Evolutionary conservation across 37 sponge, comb jelly and placozoan species (phyloP).

Genomic region (Axinella damicornis): DNA sequence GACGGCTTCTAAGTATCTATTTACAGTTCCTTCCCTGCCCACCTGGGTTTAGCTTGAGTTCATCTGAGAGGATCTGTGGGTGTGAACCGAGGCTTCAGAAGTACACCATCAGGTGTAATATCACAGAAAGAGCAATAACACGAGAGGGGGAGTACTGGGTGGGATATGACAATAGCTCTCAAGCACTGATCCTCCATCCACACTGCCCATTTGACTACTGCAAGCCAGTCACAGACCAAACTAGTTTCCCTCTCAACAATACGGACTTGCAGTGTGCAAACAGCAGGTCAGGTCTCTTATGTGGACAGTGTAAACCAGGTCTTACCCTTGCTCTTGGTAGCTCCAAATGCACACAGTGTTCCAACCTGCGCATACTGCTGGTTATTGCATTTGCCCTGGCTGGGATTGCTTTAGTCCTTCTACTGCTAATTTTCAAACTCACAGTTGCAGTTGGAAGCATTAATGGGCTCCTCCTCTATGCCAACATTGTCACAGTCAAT

Average conservation of each 20-base stretch:
- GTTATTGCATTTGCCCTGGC: constrained; percentile 3
- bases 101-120: too few species aligned
- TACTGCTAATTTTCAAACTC: too few species aligned
- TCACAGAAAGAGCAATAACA: too few species aligned
- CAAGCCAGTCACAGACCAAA: neutral
- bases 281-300: constrained; percentile 25
- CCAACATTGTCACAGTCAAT: constrained; percentile 24
- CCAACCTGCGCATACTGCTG: constrained; percentile 7
- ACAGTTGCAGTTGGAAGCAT: constrained; percentile 40
- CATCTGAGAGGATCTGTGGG: too few species aligned
- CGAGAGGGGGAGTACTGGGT: neutral
- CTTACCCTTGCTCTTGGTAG: constrained; percentile 24
- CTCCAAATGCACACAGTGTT: constrained; percentile 26
- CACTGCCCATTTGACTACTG: constrained; percentile 13
- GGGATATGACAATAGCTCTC: neutral
- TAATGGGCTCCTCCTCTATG: constrained; percentile 27
- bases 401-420: constrained; percentile 26
- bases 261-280: neutral
- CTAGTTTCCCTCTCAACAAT: neutral
- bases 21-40: too few species aligned
- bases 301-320: constrained; percentile 41
- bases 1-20: too few species aligned
- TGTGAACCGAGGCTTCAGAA: too few species aligned
- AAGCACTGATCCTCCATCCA: neutral
- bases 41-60: too few species aligned